Evolutionary conservation across 1,140 invertebrate species (phyloP), one percentile per base, ranked within the genome.

Genomic region (Reticulitermes speratus): DNA sequence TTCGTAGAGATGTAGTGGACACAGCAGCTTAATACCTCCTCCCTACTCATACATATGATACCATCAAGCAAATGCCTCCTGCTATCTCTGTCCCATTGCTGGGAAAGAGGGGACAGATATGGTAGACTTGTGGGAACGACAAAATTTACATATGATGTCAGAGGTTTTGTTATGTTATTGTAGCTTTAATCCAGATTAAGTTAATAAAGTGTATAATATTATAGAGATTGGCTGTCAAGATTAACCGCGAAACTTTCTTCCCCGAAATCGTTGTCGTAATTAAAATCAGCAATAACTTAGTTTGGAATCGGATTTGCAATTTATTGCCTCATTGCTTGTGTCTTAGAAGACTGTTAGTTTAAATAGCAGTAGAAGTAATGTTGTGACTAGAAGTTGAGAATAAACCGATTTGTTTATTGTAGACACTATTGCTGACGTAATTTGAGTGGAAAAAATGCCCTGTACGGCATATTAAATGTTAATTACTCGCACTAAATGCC

Each of bases 141-240:
- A 30, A 8, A n/a, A 75, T 75, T 75, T 75, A 6, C 65, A 75
- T 75, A 30, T 14, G 65, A 75, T 75, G 65, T 30, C 65, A 75
- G 65, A 75, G 65, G 65, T 75, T 75, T 75, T 75, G 65, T 75
- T 75, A 30, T 30, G 65, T 75, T 75, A 75, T 75, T 9, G 65
- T 75, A 75, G 65, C 65, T 75, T 75, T 75, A 75, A 75, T n/a
- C 65, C 65, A 75, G 65, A 75, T 75, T 75, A 75, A 30, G n/a
- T 75, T 75, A 75, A 75, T 75, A 75, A 75, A 30, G 25, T 75
- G 65, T 75, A 75, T 0, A 75, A 75, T 75, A 65, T 65, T 65
- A 75, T 2, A 75, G 25, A 75, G 65, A 75, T 75, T 75, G 25
- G n/a, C n/a, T 75, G 65, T 75, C 65, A 75, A 75, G 65, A 75